Conservation (phyloP, 92 coral and sea anemone species). For the Palythoa heliodiscus region DNA sequence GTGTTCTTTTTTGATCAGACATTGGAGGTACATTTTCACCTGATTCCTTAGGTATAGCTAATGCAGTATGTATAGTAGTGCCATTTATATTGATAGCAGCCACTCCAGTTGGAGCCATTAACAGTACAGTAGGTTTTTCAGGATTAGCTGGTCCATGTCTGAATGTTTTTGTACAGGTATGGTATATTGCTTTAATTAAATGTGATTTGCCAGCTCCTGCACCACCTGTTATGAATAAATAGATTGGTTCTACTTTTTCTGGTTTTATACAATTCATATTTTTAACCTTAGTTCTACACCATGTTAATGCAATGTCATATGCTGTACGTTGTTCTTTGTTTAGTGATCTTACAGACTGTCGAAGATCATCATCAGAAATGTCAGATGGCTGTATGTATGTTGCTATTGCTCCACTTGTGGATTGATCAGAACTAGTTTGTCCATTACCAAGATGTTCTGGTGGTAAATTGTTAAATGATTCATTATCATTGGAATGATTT, state of each 20-base stretch:
- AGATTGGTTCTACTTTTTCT: slow-evolving; percentile 51
- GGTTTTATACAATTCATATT: slow-evolving; percentile 55
- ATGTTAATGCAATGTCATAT: slow-evolving; percentile 48
- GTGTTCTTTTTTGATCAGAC: too few species aligned
- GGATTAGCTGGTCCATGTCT: too few species aligned
- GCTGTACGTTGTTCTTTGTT: slow-evolving; percentile 32
- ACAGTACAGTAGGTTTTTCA: too few species aligned
- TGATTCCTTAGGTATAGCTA: too few species aligned
- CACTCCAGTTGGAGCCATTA: too few species aligned
- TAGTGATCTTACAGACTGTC: too few species aligned
- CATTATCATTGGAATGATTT: slow-evolving; percentile 14
- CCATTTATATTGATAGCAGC: too few species aligned
- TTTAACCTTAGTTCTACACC: slow-evolving; percentile 61
- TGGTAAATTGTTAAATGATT: too few species aligned
- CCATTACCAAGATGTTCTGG: slow-evolving; percentile 49
- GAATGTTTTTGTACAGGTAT: slow-evolving; percentile 45
- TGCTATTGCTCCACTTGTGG: slow-evolving; percentile 25
- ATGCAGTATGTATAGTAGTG: too few species aligned
- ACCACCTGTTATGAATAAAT: slow-evolving; percentile 66
- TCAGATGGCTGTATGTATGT: slow-evolving; percentile 22
- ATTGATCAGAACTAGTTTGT: slow-evolving; percentile 34
- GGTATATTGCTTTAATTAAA: slow-evolving; percentile 66
- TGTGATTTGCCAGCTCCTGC: too few species aligned
- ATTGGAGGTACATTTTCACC: too few species aligned
- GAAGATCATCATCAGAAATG: too few species aligned